A percentile compares a stretch with the other conserved stretches of the same genome.
Evolutionary conservation across 2,797 vertebrate genomes (phyloP).

Genomic region (Tokudaia tokunoshimensis): DNA sequence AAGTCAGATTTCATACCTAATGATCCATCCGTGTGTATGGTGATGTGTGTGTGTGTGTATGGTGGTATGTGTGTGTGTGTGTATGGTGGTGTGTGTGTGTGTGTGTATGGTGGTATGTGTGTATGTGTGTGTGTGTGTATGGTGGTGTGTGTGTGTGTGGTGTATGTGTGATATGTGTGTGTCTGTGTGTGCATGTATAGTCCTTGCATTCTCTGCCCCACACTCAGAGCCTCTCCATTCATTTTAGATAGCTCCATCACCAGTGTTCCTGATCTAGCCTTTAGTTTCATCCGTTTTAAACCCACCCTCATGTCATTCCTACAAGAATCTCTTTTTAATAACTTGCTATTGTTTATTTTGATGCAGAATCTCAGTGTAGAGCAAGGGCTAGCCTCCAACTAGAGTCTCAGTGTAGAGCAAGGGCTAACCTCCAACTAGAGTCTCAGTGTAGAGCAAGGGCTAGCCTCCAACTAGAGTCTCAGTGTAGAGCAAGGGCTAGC

Average conservation of each 20-base stretch:
- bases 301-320: neutral
- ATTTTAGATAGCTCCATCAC: neutral
- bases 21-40: no score
- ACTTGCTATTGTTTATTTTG: neutral
- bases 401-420: no score
- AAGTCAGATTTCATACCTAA: neutral
- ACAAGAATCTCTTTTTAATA: constrained; percentile 16
- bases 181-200: neutral
- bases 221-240: neutral
- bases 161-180: no score
- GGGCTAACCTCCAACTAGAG: neutral
- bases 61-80: neutral
- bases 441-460: no score
- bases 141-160: neutral
- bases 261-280: neutral
- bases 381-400: neutral
- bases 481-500: no score
- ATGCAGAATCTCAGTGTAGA: neutral
- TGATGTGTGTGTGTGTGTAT: neutral
- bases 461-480: neutral
- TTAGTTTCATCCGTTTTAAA: neutral
- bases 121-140: neutral
- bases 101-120: neutral
- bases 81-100: no score
- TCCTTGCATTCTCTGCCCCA: neutral